Percentiles rank a stretch among this genome's conserved stretches.
Conservation (phyloP, 2,888 invertebrate species). For the Hydriomena furcata region DNA sequence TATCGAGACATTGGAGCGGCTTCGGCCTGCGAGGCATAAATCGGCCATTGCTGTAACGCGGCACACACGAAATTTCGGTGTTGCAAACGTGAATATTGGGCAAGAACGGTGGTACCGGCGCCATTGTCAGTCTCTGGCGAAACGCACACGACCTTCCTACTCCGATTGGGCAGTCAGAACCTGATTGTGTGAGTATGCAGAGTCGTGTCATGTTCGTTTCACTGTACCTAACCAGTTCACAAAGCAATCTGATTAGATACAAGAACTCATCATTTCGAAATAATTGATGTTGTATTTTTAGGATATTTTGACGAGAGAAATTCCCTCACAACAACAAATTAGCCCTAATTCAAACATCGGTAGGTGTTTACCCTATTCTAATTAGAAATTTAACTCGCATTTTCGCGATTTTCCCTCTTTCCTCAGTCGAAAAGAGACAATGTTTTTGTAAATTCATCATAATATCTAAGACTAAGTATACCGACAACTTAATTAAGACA, state of each 20-base stretch:
- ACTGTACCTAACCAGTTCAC: constrained; percentile 40
- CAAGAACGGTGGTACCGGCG: constrained; percentile 65
- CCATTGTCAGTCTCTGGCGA: constrained; percentile 79
- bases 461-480: constrained; percentile 36
- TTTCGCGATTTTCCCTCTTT: constrained; percentile 2
- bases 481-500: constrained; percentile 51
- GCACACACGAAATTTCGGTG: constrained; percentile 80
- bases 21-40: constrained; percentile 48
- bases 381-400: constrained; percentile 10
- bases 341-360: constrained; percentile 20
- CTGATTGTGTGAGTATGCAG: constrained; percentile 61
- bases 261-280: constrained; percentile 23
- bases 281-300: constrained; percentile 9
- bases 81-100: constrained; percentile 75
- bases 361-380: too few relatives aligned
- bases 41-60: constrained; percentile 66
- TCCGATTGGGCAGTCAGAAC: constrained; percentile 75
- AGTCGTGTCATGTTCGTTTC: constrained; percentile 39
- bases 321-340: constrained; percentile 10
- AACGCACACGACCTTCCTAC: constrained; percentile 76
- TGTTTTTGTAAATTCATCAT: too few relatives aligned
- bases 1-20: constrained; percentile 32
- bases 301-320: background rate
- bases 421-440: too few relatives aligned
- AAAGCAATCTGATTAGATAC: constrained; percentile 26